Conservation (phyloP, 2,888 invertebrate species). For the Drosophila antonietae region DNA sequence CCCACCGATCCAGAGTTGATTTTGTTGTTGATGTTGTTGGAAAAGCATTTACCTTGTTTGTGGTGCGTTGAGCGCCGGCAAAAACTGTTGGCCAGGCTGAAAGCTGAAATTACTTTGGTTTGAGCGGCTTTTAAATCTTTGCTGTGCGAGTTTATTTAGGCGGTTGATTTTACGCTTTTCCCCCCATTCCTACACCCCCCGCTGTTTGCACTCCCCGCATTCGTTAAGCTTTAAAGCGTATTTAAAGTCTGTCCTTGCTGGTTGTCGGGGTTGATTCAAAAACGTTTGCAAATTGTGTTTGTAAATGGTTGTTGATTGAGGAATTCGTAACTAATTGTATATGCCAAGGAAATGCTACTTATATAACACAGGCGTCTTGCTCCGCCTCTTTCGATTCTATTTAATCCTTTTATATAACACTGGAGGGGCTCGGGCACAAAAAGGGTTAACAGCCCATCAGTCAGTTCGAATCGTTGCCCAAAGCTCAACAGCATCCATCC, state of each 20-base stretch:
- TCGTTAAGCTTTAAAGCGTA: conserved; percentile 39
- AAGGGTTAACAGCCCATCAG: conserved; percentile 53
- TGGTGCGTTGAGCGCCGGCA: conserved; percentile 70
- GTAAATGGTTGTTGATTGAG: conserved; percentile 7
- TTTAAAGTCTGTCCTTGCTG: conserved; percentile 23
- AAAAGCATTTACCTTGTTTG: conserved; percentile 79
- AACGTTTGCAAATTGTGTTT: conserved; percentile 10
- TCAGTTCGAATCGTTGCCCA: conserved; percentile 22
- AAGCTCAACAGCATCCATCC: conserved; percentile 27
- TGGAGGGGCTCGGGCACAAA: conserved; percentile 32
- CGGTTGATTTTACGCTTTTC: conserved; percentile 50
- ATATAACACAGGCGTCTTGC: conserved; percentile 1
- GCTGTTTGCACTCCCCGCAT: neutral
- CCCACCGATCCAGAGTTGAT: conserved; percentile 56
- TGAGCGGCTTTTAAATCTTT: conserved; percentile 82
- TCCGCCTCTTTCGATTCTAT: conserved; percentile 4
- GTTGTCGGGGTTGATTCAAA: neutral
- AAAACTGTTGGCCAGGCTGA: conserved; percentile 68
- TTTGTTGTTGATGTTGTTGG: conserved; percentile 67
- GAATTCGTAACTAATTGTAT: conserved; percentile 13
- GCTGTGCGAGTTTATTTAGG: conserved; percentile 75
- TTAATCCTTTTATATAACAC: conserved; percentile 28
- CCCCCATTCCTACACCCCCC: neutral
- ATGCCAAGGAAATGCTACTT: conserved; percentile 9
- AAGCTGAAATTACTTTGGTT: conserved; percentile 72